Evolutionary conservation across 2,888 invertebrate genomes (phyloP), one percentile per base, ranked within the genome.

Genomic region (Diaprepes abbreviatus): DNA sequence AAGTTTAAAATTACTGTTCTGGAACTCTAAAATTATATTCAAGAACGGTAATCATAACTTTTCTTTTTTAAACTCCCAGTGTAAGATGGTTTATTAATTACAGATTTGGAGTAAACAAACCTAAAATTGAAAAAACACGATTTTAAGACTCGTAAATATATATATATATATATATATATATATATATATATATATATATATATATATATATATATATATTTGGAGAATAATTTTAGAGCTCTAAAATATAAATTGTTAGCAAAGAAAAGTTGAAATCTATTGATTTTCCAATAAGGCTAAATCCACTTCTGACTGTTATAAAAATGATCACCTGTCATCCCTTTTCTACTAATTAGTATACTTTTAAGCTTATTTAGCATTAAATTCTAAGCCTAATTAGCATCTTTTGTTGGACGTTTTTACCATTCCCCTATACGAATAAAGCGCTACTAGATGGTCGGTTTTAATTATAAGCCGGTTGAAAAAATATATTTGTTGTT

Each of bases 361-460:
- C 33, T 9, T 33, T 17, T 40, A 2, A 17, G 9, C 40, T 40
- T 40, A 17, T 40, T 40, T 40, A 16, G 17, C 7, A 17, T 17
- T 17, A 40, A 40, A 17, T 17, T 7, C 9, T 17, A 40, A 40
- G 17, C 17, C 17, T 16, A 40, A 40, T 40, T 40, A 40, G 40
- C 40, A 40, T 40, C 12, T 40, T 40, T 40, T 40, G 38, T 35
- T 35, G 10, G n/a, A 35, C n/a, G 10, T 36, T 36, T 36, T 14
- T 36, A 36, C 36, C 36, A 36, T 36, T 36, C 14, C 14, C 36
- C 6, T 36, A 36, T n/a, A 36, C 1, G 36, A 36, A 14, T 6
- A 12, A 36, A 36, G 14, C 6, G 2, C 36, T 36, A 12, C 35
- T n/a, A 35, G 5, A n/a, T 10, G 3, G n/a, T 3, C 10, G 6